Conservation (phyloP, 2,113 vertebrate genomes). For the Hystrix cristata region DNA sequence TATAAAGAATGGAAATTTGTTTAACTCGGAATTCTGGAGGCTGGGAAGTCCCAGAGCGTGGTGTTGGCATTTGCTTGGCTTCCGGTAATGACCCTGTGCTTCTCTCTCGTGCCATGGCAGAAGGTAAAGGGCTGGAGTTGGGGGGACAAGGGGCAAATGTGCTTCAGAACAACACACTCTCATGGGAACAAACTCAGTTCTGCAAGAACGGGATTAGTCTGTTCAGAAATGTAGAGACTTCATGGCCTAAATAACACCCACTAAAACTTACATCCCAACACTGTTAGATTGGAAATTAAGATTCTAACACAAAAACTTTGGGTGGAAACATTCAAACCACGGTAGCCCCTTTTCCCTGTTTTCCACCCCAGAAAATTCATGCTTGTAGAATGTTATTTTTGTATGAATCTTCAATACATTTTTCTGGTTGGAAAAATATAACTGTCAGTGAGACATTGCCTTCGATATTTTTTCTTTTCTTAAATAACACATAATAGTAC, state of each 20-base stretch:
- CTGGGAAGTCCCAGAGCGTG: neutral
- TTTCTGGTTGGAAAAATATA: neutral
- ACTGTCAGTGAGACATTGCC: neutral
- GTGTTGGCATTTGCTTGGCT: neutral
- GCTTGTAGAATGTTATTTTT: neutral
- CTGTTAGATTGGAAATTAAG: neutral
- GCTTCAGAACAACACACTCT: neutral
- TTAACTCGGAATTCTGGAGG: neutral
- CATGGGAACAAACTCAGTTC: neutral
- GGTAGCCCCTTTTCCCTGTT: neutral
- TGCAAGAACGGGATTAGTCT: neutral
- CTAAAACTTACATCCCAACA: neutral
- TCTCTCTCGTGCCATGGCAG: neutral
- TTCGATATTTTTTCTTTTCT: neutral
- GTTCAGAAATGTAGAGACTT: too few relatives aligned
- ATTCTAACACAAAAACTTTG: neutral
- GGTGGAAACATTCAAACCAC: neutral
- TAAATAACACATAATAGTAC: too few relatives aligned
- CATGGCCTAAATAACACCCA: neutral
- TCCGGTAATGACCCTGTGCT: neutral
- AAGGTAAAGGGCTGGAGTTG: neutral
- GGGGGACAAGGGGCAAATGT: neutral
- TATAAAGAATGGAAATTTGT: neutral
- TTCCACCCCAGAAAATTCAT: neutral
- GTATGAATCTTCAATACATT: neutral